Evolutionary conservation across 2,113 vertebrate species (phyloP), one percentile per base, ranked within the genome.

Genomic region (Ammodramus savannarum): DNA sequence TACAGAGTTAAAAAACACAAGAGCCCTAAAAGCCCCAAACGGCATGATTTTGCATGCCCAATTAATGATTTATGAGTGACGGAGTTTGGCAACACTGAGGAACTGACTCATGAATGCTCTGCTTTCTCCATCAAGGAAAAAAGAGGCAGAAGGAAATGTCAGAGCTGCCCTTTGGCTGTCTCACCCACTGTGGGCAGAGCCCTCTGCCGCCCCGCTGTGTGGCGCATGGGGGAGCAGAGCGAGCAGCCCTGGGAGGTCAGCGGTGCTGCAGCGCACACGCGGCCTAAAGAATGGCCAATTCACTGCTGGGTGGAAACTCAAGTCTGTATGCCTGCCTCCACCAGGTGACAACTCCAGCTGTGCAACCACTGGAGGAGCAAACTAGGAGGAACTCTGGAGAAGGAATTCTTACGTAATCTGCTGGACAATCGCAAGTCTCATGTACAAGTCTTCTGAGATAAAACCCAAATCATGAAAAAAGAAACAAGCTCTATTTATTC

Each of bases 111-210:
- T 66, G 46, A 90, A 87, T 39, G 39, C 58, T 88, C 63, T 85
- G 87, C 58, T 93, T 96, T 94, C 92, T 94, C 68, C 89, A 77
- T 71, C 55, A 93, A 88, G 72, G 39, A 11, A 91, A 91, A 94
- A 65, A 85, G 54, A 31, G 78, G 52, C 23, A 22, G 58, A 92
- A 34, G 26, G 51, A 94, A 91, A 95, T 76, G 78, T 72, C 84
- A 94, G 77, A 89, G 32, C 36, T 87, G 62, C 75, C 87, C 71
- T 89, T 85, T 61, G n/a, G 39, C 76, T 80, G 34, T 54, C 54
- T 49, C 73, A 46, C 36, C 23, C 46, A 8, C 0, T 1, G 41
- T 1, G 3, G 43, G 54, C 58, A 79, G 44, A 73, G 29, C 13
- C 38, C 55, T 49, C 38, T 54, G 21, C 62, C 72, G 17, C 26